These are phyloP conservation scores for Calycopis cecrops DNA, from an alignment of 1,140 invertebrate genomes.

Conservation along the genomic window DNA sequence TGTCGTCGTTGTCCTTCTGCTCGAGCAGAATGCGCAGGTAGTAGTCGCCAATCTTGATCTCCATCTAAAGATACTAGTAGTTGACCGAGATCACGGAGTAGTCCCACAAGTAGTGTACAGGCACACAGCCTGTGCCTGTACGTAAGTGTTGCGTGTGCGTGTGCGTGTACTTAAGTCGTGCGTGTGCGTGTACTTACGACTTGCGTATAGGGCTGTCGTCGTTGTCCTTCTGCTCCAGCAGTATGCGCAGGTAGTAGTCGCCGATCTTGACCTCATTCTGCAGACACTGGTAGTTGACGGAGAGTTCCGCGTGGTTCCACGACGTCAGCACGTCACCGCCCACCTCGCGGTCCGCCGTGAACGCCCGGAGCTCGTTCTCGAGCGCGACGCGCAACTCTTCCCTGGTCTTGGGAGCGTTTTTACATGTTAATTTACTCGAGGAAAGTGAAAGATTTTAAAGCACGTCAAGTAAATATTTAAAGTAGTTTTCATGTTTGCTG, in stretches of 20 bases:
- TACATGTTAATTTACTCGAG: too few relatives aligned
- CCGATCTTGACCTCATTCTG: slow-evolving; percentile 98
- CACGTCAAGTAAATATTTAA: too few relatives aligned
- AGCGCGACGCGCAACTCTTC: slow-evolving; percentile 95
- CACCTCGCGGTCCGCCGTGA: slow-evolving; percentile 93
- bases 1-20: slow-evolving; percentile 90
- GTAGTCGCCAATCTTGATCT: slow-evolving; percentile 99
- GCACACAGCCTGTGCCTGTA: too few relatives aligned
- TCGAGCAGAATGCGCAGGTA: slow-evolving; percentile 96
- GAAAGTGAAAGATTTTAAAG: too few relatives aligned
- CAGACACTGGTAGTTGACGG: slow-evolving; percentile 94
- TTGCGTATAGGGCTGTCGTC: slow-evolving; percentile 90
- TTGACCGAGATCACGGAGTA: slow-evolving; percentile 97
- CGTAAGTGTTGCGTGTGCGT: neutral
- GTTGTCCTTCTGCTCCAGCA: slow-evolving; percentile 93
- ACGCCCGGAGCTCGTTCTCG: slow-evolving; percentile 95
- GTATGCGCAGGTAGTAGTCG: slow-evolving; percentile 96
- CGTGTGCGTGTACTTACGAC: slow-evolving; percentile 80
- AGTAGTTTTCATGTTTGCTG: too few relatives aligned
- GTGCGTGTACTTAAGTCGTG: neutral
- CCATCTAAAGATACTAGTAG: slow-evolving; percentile 95
- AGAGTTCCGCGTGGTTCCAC: slow-evolving; percentile 99
- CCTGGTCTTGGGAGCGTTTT: slow-evolving; percentile 81
- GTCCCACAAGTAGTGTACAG: too few relatives aligned
- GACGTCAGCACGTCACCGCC: slow-evolving; percentile 88